A percentile compares a stretch with the other conserved stretches of the same genome.
These are phyloP conservation scores for Phocoena sinus DNA, from an alignment of 2,113 vertebrate species.

Conservation along the genomic window DNA sequence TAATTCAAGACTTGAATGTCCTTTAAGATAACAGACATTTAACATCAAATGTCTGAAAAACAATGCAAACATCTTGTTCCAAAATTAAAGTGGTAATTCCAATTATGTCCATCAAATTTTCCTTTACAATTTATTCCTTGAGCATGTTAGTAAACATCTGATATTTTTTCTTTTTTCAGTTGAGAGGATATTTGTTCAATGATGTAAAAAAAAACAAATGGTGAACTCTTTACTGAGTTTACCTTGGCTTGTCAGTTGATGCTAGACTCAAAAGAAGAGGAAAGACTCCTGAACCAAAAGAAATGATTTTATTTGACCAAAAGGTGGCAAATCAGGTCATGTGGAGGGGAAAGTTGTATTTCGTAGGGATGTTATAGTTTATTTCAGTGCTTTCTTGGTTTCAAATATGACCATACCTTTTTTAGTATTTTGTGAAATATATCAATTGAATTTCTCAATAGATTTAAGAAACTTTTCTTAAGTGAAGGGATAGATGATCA, in stretches of 20 bases:
- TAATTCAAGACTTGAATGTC: neutral
- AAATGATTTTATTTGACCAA: neutral
- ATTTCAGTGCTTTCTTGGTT: neutral
- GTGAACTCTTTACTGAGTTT: neutral
- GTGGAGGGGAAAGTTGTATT: neutral
- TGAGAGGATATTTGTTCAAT: slow-evolving; percentile 50
- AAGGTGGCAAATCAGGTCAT: neutral
- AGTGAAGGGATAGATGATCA: neutral
- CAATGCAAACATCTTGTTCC: neutral
- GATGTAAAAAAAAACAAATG: slow-evolving; percentile 30
- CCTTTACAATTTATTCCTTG: neutral
- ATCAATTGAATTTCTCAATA: neutral
- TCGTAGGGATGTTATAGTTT: neutral
- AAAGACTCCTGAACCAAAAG: neutral
- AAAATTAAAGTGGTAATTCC: neutral
- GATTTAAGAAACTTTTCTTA: neutral
- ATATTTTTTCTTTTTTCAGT: neutral
- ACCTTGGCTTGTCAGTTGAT: neutral
- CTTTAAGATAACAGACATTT: neutral
- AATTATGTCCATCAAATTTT: neutral
- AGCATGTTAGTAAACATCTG: neutral
- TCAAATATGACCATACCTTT: neutral
- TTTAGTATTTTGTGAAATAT: neutral
- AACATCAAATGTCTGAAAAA: neutral
- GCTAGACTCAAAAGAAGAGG: neutral